Percentiles rank a stretch among this genome's conserved stretches.
These are phyloP conservation scores for Achlya flavicornis DNA, from an alignment of 2,888 invertebrate genomes.

Conservation along the genomic window DNA sequence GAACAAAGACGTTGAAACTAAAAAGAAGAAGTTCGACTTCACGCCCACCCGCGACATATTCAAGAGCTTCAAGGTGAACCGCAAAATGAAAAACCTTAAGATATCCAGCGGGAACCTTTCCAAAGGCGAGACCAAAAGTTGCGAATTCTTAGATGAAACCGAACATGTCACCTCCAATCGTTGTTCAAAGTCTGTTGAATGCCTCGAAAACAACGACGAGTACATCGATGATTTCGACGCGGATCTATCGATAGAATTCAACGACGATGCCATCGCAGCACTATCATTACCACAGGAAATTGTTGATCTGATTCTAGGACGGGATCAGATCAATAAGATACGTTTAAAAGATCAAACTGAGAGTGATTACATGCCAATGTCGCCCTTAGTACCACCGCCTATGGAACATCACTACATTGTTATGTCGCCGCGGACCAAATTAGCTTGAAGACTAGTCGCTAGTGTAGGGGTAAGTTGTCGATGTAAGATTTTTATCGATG, in stretches of 20 bases:
- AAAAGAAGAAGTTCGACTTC: conserved; percentile 80
- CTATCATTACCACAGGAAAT: conserved; percentile 70
- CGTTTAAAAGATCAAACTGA: conserved; percentile 55
- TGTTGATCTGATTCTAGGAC: conserved; percentile 65
- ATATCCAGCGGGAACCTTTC: conserved; percentile 51
- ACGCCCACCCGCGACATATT: conserved; percentile 76
- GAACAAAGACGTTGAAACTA: conserved; percentile 67
- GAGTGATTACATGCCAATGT: conserved; percentile 74
- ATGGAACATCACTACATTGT: conserved; percentile 72
- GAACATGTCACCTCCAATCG: conserved; percentile 58
- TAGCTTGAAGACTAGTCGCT: conserved; percentile 54
- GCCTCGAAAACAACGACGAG: conserved; percentile 56
- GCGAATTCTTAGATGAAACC: conserved; percentile 73
- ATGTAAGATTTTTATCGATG: conserved; percentile 7
- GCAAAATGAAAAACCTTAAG: conserved; percentile 72
- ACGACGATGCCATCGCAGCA: conserved; percentile 57
- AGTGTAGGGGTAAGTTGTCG: conserved; percentile 14
- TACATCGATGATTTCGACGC: conserved; percentile 54
- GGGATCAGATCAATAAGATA: conserved; percentile 54
- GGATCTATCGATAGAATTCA: conserved; percentile 63
- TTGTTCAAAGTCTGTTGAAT: conserved; percentile 74
- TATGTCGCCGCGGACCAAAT: conserved; percentile 72
- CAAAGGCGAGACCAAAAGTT: conserved; percentile 75
- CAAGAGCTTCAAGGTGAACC: conserved; percentile 74
- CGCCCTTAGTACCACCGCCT: conserved; percentile 63